Evolutionary conservation across 2,797 vertebrate species (phyloP).

Genomic region (Chaetophractus vellerosus): DNA sequence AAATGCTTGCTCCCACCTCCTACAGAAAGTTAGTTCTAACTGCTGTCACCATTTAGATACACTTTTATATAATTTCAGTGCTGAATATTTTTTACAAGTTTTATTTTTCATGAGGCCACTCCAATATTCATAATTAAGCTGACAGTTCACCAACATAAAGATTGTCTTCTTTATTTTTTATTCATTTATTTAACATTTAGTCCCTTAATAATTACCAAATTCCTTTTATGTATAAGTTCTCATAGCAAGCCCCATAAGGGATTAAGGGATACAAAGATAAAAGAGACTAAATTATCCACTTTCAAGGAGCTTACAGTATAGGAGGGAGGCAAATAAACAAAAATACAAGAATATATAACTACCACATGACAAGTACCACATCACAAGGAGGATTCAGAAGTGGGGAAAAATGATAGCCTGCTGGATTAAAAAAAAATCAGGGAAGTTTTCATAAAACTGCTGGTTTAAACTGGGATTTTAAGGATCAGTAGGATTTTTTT

Average conservation of each 20-base stretch:
- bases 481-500: not conserved
- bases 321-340: slow-evolving; percentile 36
- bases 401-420: not conserved
- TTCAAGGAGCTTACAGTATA: slow-evolving; percentile 19
- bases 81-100: slow-evolving; percentile 50
- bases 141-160: slow-evolving; percentile 11
- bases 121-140: slow-evolving; percentile 49
- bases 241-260: not conserved
- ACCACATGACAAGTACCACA: not conserved
- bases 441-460: not conserved
- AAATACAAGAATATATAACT: slow-evolving; percentile 47
- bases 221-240: not conserved
- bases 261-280: slow-evolving; percentile 57
- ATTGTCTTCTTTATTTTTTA: slow-evolving; percentile 24
- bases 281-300: slow-evolving; percentile 40
- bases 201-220: slow-evolving; percentile 32
- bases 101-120: not conserved
- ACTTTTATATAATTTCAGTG: slow-evolving; percentile 29
- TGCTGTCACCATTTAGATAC: not conserved
- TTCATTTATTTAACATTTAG: slow-evolving; percentile 40
- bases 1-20: slow-evolving; percentile 44
- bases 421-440: not conserved
- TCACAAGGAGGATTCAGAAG: not conserved
- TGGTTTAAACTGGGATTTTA: slow-evolving; percentile 12
- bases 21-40: slow-evolving; percentile 38